These are phyloP conservation scores for Odontocolon sp. DNA, from an alignment of 2,888 invertebrate species.

Conservation along the genomic window DNA sequence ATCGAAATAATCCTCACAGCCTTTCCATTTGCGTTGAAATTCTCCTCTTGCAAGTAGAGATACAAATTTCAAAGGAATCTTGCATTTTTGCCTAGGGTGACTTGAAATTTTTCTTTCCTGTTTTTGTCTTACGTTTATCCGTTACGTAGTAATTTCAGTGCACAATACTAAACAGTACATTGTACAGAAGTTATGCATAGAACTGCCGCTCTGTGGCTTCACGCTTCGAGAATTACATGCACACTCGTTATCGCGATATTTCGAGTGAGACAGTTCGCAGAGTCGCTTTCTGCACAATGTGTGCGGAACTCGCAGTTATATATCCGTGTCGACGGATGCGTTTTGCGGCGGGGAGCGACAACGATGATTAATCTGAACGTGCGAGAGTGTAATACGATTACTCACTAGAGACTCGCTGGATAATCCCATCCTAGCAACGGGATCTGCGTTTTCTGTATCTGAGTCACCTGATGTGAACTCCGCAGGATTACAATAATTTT, in stretches of 20 bases:
- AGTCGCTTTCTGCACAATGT: background rate
- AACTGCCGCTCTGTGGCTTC: background rate
- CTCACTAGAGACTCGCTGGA: conserved; percentile 44
- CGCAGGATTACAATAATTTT: no score
- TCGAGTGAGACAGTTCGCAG: background rate
- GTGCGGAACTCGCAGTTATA: background rate
- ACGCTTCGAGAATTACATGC: conserved; percentile 1
- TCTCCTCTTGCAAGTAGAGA: background rate
- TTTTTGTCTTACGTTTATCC: background rate
- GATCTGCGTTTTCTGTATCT: conserved; percentile 44
- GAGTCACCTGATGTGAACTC: conserved; percentile 41
- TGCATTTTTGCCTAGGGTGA: background rate
- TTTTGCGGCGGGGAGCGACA: background rate
- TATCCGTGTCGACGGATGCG: background rate
- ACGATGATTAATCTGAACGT: conserved; percentile 44
- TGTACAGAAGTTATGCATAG: background rate
- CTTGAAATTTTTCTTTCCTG: background rate
- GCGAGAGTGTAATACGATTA: conserved; percentile 42
- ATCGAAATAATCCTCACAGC: background rate
- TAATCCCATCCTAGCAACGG: conserved; percentile 25
- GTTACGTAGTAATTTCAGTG: background rate
- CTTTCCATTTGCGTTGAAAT: background rate
- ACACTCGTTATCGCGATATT: conserved; percentile 24
- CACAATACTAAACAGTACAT: background rate
- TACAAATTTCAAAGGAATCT: background rate